Conservation (phyloP, 1,140 invertebrate genomes). For the Heliconius congener region DNA sequence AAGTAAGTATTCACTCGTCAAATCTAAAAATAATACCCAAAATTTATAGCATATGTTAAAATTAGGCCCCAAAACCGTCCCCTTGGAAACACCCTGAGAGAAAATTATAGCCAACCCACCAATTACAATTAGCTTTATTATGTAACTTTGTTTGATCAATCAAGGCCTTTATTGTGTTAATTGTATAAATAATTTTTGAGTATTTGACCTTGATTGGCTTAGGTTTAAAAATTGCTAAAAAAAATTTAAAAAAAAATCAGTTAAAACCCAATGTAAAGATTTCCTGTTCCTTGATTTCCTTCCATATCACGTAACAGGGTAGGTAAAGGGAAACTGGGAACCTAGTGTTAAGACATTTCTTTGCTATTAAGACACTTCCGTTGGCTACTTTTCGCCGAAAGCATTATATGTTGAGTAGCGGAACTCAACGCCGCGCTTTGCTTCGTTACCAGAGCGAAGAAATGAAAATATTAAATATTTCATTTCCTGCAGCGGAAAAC, state of each 20-base stretch:
- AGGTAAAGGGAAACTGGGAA: too few species aligned
- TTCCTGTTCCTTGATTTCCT: too few species aligned
- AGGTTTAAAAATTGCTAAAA: background rate
- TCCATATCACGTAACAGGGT: too few species aligned
- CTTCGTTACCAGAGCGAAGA: too few species aligned
- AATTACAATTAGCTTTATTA: conserved; percentile 64
- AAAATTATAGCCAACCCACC: conserved; percentile 43
- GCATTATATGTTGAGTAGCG: too few species aligned
- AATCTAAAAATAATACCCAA: conserved; percentile 3
- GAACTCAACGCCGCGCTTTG: too few species aligned
- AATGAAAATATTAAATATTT: too few species aligned
- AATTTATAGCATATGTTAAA: conserved; percentile 40
- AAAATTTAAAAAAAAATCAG: background rate
- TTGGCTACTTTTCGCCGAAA: too few species aligned
- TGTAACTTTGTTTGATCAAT: conserved; percentile 48
- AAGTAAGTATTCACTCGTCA: background rate
- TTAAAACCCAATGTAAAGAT: background rate
- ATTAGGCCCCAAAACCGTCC: conserved; percentile 33
- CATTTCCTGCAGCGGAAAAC: too few species aligned
- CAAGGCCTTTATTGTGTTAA: conserved; percentile 28
- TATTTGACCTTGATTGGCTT: background rate
- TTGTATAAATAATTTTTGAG: background rate
- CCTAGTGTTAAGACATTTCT: too few species aligned
- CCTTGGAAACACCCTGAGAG: conserved; percentile 50
- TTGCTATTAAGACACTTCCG: too few species aligned